These are phyloP conservation scores for Alosa alosa DNA, from an alignment of 2,113 vertebrate species.

Conservation along the genomic window DNA sequence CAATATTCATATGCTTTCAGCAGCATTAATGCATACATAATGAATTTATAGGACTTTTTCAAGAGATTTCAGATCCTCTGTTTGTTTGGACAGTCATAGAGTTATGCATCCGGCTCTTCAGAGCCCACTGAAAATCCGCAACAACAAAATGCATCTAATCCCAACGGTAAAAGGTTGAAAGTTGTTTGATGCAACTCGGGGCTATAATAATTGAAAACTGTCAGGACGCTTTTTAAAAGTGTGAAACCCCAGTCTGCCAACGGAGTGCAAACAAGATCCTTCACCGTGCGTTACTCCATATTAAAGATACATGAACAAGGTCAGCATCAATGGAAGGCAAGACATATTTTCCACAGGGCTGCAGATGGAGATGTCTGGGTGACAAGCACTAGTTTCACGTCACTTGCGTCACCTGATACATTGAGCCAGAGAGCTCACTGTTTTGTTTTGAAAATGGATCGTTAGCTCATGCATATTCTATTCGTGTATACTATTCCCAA, in stretches of 20 bases:
- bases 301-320: background rate
- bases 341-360: background rate
- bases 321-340: background rate
- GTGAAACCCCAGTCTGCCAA: background rate
- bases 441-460: conserved; percentile 20
- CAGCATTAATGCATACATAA: conserved; percentile 56
- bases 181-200: background rate
- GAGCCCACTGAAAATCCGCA: background rate
- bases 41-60: conserved; percentile 47
- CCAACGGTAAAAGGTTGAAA: background rate
- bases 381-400: background rate
- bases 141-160: conserved; percentile 4
- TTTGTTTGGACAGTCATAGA: conserved; percentile 8
- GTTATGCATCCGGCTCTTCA: background rate
- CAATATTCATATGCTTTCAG: conserved; percentile 60
- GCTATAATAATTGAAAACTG: background rate
- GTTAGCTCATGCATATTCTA: conserved; percentile 14
- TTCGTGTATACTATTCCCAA: background rate
- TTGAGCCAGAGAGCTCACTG: background rate
- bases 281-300: background rate
- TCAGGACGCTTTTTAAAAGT: background rate
- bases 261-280: background rate
- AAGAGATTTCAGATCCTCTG: conserved; percentile 30
- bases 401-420: background rate
- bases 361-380: background rate